Base-by-base conservation (phyloP, 2,888 invertebrate genomes). In the Chaetogeoica ovagalla region DNA sequence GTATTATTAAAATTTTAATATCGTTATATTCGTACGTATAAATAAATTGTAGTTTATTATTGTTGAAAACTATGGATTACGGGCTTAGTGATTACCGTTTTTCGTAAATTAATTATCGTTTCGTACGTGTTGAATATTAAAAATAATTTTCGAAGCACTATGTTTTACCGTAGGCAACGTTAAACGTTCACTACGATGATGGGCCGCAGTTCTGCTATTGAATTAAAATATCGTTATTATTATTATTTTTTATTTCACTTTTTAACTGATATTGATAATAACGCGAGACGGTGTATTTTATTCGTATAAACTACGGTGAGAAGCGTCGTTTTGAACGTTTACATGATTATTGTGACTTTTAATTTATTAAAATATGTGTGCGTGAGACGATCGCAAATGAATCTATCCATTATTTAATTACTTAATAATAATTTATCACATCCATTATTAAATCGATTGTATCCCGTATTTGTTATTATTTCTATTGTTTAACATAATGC, bases 361-460 rank as follows among this genome's bases (percentile, higher is more conserved):
- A 66, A 43, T 43, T 23, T 19, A 19, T 52, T 19, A 15, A 71
- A 17, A 52, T 62, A 30, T 48, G 30, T 52, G n/a, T 8, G 8
- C 9, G 8, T 73, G 13, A 73, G 62, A 62, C 48, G 4, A 48
- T 3, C 11, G 4, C 52, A 4, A 60, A 60, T 60, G 48, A 60
- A 62, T 72, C 7, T 72, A 62, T 13, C 23, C 21, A 43, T 62
- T 72, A 30, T 52, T 52, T 48, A 62, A 72, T 72, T n/a, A 30
- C 30, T 73, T 30, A 43, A 6, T 62, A 72, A 62, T 30, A 19
- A 62, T 73, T 73, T 73, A 73, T 73, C 62, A 72, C 17, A 23
- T 19, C 62, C 23, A 23, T 60, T 23, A 23, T 60, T 23, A 60
- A 60, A 60, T 60, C 39, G 48, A 60, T 60, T 43, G 43, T 19